Evolutionary conservation across 2,888 invertebrate species (phyloP).

Genomic region (Agonopterix heracliana): DNA sequence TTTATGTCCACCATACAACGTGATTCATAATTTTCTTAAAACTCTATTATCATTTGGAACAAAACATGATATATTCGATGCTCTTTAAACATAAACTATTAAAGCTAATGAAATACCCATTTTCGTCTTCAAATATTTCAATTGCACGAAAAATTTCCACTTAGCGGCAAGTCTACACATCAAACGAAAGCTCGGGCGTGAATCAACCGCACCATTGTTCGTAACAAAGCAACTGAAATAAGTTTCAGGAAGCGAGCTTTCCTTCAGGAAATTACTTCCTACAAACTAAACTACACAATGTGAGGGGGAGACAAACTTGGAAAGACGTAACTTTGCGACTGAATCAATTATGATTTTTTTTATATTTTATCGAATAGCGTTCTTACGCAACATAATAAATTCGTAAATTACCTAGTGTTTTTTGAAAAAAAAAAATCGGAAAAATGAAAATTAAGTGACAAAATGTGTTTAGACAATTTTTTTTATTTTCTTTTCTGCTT

Average conservation of each 20-base stretch:
- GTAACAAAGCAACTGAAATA: slow-evolving; percentile 58
- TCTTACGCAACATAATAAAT: too few species aligned
- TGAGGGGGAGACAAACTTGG: slow-evolving; percentile 9
- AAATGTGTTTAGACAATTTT: too few species aligned
- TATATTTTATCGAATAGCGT: too few species aligned
- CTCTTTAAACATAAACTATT: too few species aligned
- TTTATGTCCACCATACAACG: too few species aligned
- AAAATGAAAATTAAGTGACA: too few species aligned
- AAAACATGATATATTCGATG: too few species aligned
- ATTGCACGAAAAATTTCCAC: background rate
- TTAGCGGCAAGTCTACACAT: background rate
- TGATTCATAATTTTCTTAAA: too few species aligned
- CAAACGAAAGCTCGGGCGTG: slow-evolving; percentile 19
- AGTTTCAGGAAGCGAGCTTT: slow-evolving; percentile 56
- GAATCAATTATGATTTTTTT: slow-evolving; percentile 2
- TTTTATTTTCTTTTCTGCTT: too few species aligned
- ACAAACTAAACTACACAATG: slow-evolving; percentile 25
- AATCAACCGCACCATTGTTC: slow-evolving; percentile 63
- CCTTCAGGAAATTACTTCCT: slow-evolving; percentile 55
- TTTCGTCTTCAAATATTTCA: background rate
- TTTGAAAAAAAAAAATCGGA: too few species aligned
- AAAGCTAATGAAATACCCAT: background rate
- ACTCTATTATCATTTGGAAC: too few species aligned
- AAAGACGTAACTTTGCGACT: slow-evolving; percentile 7
- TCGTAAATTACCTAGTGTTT: too few species aligned